Evolutionary conservation across 2,888 invertebrate species (phyloP), one percentile per base, ranked within the genome.

Genomic region (Camponotus fellah): DNA sequence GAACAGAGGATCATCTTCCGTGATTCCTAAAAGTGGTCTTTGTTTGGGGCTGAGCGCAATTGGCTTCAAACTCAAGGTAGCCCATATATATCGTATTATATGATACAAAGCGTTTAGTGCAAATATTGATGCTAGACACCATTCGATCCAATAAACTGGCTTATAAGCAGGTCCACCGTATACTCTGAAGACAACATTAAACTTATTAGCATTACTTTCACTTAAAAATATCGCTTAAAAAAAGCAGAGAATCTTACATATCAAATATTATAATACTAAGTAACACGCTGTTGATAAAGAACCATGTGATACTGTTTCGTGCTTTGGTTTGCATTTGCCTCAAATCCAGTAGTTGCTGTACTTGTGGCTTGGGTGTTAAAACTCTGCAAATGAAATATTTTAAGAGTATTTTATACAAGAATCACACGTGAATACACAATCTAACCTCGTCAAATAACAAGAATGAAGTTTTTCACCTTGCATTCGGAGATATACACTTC

Each of bases 231-330:
- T 8, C 1, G 17, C 8, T 56, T 14, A n/a, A 49, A 17, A 58
- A 1, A 34, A 21, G 17, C 32, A 34, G 2, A 60, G 6, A 66
- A 62, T 95, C 96, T 95, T 94, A 97, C 97, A 97, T 94, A 92
- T 97, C 97, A 91, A 96, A 96, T 10, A 95, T 92, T 58, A 97
- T 94, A 74, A 96, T 90, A 17, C 95, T 91, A 46, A 97, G 94
- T 43, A 97, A 90, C 12, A 95, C 91, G n/a, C 95, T 94, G 91
- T 97, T 97, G 21, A 96, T 92, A 14, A 95, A 91, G 69, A 96
- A 96, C 96, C 97, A 97, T 87, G 95, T 95, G n/a, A 96, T 92
- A 34, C 96, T 95, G 76, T 92, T 95, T 9, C 95, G 95, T 3
- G 96, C 95, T 92, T 95, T 96, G 85, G 93, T 95, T 82, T 96